These are phyloP conservation scores for Hipparchia sbordonii DNA, from an alignment of 2,888 invertebrate species.

Conservation along the genomic window DNA sequence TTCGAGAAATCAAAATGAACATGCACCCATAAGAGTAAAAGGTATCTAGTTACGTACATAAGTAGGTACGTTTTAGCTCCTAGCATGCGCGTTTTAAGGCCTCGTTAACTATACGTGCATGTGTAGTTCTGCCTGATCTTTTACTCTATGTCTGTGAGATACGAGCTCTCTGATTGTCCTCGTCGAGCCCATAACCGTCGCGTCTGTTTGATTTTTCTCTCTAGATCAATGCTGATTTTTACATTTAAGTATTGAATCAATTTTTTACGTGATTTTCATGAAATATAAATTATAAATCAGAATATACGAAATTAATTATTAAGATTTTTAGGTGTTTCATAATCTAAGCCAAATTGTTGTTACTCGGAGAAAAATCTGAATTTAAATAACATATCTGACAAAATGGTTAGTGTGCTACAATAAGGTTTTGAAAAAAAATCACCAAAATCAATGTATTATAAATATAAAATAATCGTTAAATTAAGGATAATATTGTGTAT, in stretches of 20 bases:
- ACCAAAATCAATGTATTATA: slow-evolving; percentile 81
- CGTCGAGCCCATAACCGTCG: slow-evolving; percentile 41
- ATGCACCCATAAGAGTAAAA: too few species aligned
- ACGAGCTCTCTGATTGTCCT: slow-evolving; percentile 30
- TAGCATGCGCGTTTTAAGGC: too few species aligned
- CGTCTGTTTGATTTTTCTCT: slow-evolving; percentile 43
- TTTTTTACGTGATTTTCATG: slow-evolving; percentile 59
- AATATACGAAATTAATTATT: slow-evolving; percentile 57
- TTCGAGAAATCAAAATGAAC: too few species aligned
- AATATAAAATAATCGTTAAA: slow-evolving; percentile 77
- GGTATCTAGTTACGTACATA: too few species aligned
- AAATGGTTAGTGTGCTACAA: slow-evolving; percentile 83
- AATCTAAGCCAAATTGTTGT: slow-evolving; percentile 78
- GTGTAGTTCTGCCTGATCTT: too few species aligned
- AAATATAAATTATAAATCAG: slow-evolving; percentile 56
- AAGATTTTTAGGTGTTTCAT: slow-evolving; percentile 62
- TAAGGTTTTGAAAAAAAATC: slow-evolving; percentile 76
- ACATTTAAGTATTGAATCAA: slow-evolving; percentile 41
- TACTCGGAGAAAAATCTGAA: slow-evolving; percentile 81
- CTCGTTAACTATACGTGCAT: too few species aligned
- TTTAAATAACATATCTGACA: slow-evolving; percentile 83
- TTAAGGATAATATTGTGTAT: slow-evolving; percentile 79
- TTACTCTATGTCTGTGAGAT: too few species aligned
- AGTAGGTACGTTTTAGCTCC: too few species aligned
- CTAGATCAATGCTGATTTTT: slow-evolving; percentile 42